Evolutionary conservation across 1,140 invertebrate genomes (phyloP).

Genomic region (Maconellicoccus hirsutus): DNA sequence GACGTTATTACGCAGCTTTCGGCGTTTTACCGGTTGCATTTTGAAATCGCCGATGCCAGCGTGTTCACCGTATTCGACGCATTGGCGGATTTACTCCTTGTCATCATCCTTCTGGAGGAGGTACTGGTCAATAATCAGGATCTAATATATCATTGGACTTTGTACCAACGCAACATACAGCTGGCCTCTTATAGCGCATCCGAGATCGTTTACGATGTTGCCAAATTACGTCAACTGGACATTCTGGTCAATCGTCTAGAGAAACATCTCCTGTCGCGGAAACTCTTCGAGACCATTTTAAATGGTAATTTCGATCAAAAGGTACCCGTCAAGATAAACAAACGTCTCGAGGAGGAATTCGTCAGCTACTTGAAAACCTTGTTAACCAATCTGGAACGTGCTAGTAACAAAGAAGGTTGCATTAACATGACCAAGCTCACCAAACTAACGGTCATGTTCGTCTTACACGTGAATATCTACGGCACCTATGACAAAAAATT

Average conservation of each 20-base stretch:
- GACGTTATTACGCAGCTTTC: slow-evolving; percentile 9
- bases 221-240: background rate
- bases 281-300: background rate
- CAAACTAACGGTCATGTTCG: background rate
- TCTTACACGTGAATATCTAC: background rate
- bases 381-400: background rate
- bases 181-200: background rate
- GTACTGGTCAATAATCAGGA: background rate
- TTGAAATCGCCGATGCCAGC: background rate
- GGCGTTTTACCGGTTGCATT: slow-evolving; percentile 12
- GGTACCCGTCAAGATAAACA: background rate
- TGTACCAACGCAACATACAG: background rate
- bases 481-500: background rate
- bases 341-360: slow-evolving; percentile 12
- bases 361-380: background rate
- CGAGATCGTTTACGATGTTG: background rate
- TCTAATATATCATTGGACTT: slow-evolving; percentile 3
- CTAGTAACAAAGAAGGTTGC: background rate
- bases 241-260: background rate
- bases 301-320: background rate
- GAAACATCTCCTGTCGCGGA: background rate
- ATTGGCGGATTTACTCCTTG: background rate
- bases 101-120: background rate
- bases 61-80: background rate
- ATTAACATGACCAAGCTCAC: background rate